Evolutionary conservation across 2,888 invertebrate species (phyloP).

Genomic region (Gari tellinella): DNA sequence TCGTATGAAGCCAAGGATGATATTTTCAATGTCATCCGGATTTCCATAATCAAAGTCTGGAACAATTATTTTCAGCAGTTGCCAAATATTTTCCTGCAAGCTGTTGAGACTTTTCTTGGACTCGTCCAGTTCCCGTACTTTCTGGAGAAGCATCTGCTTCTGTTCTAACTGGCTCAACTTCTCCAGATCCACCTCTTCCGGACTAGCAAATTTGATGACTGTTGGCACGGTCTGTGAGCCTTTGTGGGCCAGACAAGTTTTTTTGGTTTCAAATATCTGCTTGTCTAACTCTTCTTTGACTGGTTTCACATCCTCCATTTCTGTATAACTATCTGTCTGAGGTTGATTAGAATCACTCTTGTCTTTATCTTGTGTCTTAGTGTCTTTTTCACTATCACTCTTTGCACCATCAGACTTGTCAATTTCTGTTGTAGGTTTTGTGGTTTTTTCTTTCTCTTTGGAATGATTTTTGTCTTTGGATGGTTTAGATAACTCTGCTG

Average conservation of each 20-base stretch:
- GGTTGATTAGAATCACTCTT: no score
- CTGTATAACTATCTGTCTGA: constrained; percentile 1
- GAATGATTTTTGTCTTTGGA: no score
- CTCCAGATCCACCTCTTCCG: constrained; percentile 36
- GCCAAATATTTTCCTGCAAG: constrained; percentile 68
- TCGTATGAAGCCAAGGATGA: constrained; percentile 71
- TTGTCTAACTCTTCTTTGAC: constrained; percentile 10
- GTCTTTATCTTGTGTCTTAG: no score
- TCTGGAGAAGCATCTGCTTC: constrained; percentile 32
- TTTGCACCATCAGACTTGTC: no score
- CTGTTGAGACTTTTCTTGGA: constrained; percentile 40
- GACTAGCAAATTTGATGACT: constrained; percentile 45
- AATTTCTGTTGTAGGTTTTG: no score
- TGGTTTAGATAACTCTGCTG: no score
- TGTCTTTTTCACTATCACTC: no score
- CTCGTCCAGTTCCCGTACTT: constrained; percentile 42
- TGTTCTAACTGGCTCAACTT: constrained; percentile 49
- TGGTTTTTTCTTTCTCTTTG: no score
- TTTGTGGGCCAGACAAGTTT: constrained; percentile 13
- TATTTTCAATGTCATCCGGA: constrained; percentile 71
- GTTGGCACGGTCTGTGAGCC: constrained; percentile 47
- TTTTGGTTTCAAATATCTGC: neutral
- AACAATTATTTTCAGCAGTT: constrained; percentile 70
- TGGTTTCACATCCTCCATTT: constrained; percentile 21
- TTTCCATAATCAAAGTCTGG: constrained; percentile 73